Base-by-base conservation (phyloP, 1,140 invertebrate genomes). In the Drosophila arizonae region DNA sequence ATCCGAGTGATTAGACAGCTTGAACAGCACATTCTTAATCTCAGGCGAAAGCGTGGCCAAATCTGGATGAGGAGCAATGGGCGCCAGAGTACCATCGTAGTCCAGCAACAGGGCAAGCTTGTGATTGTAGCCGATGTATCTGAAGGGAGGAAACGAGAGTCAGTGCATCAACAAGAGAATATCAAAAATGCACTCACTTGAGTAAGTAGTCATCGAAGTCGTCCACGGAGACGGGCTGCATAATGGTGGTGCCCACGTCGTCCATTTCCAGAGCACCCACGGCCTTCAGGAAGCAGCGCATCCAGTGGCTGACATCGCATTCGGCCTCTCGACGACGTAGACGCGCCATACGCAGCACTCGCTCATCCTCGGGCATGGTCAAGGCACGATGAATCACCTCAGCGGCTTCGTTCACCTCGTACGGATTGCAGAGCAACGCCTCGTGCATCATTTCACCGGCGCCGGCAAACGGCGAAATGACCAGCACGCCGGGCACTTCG, bases 401-500 rank as follows among this genome's bases (percentile, higher is more conserved):
- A 26, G 97, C 96, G 11, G 96, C 96, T 66, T 96, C 96, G 77
- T 97, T 95, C 24, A 97, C 94, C 91, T 98, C 97, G 84, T 98
- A 97, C 0, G 97, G 97, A 92, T 98, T 98, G 81, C 96, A 97
- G 48, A 97, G 94, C 1, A 98, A 93, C 9, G 96, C 96, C 91
- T 97, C 96, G 91, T 97, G 96, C 96, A 97, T 97, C 93, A 96
- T 97, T 90, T 97, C 96, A 1, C 96, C 96, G 17, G 97, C 97
- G 2, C 97, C 97, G 64, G 97, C 97, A 91, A 98, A 98, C 0
- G 97, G 96, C 1, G 96, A 97, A 3, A 98, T 94, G 48, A 98
- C 96, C 5, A 98, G 91, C 0, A 98, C 97, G 6, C 97, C 97
- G 0, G 97, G 96, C 0, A 96, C 95, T 11, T 94, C 94, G 72